Conservation (phyloP, 2,797 vertebrate species). For the Microcaecilia unicolor region DNA sequence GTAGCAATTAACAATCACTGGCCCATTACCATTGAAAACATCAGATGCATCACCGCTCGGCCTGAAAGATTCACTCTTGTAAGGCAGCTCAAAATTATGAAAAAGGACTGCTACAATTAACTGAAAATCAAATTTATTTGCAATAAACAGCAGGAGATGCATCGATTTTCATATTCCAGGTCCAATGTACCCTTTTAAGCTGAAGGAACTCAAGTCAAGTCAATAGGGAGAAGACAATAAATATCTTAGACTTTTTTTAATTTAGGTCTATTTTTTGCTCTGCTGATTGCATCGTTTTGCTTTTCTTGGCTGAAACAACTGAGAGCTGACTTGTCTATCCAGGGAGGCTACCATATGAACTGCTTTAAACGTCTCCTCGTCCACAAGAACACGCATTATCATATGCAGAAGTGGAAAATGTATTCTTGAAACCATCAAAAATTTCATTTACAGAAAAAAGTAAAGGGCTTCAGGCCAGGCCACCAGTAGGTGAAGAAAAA, state of each 20-base stretch:
- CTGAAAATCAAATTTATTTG: slow-evolving; percentile 55
- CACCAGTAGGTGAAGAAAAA: no score
- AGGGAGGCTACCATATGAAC: slow-evolving; percentile 30
- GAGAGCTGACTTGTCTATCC: slow-evolving; percentile 34
- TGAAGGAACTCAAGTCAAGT: slow-evolving; percentile 29
- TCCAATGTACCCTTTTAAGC: slow-evolving; percentile 33
- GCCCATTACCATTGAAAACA: slow-evolving; percentile 4
- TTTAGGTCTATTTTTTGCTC: slow-evolving; percentile 34
- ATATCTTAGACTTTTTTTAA: slow-evolving; percentile 30
- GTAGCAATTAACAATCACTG: no score
- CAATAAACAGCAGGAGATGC: slow-evolving; percentile 33
- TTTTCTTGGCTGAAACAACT: slow-evolving; percentile 30
- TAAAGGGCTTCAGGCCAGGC: no score
- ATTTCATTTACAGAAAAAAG: no score
- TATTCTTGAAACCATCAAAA: no score
- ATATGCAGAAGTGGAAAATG: no score
- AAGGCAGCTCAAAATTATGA: slow-evolving; percentile 37
- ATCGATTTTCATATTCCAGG: slow-evolving; percentile 42
- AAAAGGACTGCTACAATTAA: slow-evolving; percentile 45
- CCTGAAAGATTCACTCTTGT: slow-evolving; percentile 7
- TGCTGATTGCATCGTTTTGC: slow-evolving; percentile 13
- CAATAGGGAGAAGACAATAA: slow-evolving; percentile 33
- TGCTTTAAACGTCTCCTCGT: slow-evolving; percentile 21
- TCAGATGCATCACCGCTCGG: slow-evolving; percentile 12
- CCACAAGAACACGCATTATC: no score